phyloP scores from a whole-genome alignment of 2,888 invertebrate genomes.

The Eretmocerus hayati region DNA sequence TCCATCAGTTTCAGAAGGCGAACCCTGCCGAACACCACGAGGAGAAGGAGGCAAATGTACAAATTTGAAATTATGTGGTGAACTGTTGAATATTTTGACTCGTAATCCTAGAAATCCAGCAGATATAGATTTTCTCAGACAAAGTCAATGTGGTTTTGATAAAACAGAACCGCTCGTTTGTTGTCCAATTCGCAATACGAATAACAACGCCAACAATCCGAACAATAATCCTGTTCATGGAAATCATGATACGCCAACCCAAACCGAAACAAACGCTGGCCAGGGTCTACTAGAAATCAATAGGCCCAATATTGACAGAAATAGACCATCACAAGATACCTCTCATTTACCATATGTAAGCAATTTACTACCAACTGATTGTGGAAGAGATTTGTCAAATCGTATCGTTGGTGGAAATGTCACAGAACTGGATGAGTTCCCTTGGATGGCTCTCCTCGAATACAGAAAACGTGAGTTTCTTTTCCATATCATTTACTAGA shows the following conservation, averaged over 20 bases:
- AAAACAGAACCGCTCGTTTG: conserved; percentile 56
- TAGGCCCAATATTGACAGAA: not conserved
- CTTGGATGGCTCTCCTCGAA: conserved; percentile 54
- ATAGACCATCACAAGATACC: not conserved
- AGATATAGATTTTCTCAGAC: conserved; percentile 51
- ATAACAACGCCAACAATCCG: not conserved
- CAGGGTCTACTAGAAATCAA: too few relatives aligned
- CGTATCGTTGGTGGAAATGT: conserved; percentile 49
- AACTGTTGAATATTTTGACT: conserved; percentile 45
- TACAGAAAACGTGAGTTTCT: conserved; percentile 41
- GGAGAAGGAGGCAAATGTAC: conserved; percentile 48
- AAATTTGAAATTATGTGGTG: conserved; percentile 47
- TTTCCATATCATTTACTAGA: not conserved
- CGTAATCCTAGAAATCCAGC: conserved; percentile 41
- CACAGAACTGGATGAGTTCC: conserved; percentile 51
- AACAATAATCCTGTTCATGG: not conserved
- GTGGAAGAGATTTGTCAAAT: conserved; percentile 34
- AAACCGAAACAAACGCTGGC: not conserved
- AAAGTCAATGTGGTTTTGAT: conserved; percentile 65
- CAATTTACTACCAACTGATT: conserved; percentile 30
- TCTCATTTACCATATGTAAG: too few relatives aligned
- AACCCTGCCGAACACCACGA: conserved; percentile 46
- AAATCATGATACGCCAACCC: not conserved
- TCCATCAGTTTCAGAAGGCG: too few relatives aligned
- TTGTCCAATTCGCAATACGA: conserved; percentile 49